phyloP scores from a whole-genome alignment of 2,797 vertebrate genomes.

The Eospalax fontanierii region DNA sequence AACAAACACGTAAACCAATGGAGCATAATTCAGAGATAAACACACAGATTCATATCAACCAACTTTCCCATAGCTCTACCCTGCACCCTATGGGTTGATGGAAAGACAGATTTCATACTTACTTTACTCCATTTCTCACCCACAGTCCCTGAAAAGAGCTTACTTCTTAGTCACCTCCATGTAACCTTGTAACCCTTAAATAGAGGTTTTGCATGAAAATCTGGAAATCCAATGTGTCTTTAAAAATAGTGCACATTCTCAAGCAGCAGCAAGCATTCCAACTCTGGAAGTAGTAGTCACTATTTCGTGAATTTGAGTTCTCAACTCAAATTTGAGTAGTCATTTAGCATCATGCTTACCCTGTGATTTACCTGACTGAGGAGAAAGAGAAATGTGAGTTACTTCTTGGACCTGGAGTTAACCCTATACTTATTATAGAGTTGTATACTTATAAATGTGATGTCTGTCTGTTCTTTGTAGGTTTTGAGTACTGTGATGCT shows the following conservation, averaged over 20 bases:
- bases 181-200: not conserved
- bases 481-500: not conserved
- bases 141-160: not conserved
- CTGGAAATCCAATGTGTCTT: not conserved
- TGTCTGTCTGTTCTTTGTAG: not conserved
- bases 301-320: not conserved
- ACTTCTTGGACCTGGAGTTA: not conserved
- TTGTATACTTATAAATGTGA: not conserved
- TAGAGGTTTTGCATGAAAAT: conserved; percentile 44
- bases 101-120: not conserved
- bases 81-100: too few relatives aligned
- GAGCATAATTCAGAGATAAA: too few relatives aligned
- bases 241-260: conserved; percentile 44
- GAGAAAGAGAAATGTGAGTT: not conserved
- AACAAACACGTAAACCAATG: too few relatives aligned
- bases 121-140: not conserved
- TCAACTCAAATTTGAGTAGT: conserved; percentile 12
- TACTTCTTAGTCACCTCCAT: conserved; percentile 4
- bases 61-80: not conserved
- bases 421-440: not conserved
- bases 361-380: conserved; percentile 23
- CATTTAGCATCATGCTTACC: not conserved
- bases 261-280: conserved; percentile 6
- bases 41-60: not conserved
- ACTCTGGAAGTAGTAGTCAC: not conserved